A percentile compares a stretch with the other conserved stretches of the same genome.
These are phyloP conservation scores for Otolemur crassicaudatus DNA, from an alignment of 2,797 vertebrate genomes.

Conservation along the genomic window DNA sequence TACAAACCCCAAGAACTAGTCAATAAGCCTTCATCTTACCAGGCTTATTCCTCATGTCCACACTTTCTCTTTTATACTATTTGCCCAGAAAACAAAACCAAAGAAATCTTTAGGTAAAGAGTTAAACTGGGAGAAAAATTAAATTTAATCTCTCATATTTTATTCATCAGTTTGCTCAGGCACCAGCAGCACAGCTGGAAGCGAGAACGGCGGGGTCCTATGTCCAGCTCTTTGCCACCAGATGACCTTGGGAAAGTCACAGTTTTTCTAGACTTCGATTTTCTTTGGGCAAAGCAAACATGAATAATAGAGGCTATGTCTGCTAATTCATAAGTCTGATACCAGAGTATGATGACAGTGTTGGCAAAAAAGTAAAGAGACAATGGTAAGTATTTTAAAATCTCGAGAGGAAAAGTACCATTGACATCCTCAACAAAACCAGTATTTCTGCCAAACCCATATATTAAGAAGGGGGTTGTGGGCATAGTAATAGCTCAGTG, in stretches of 20 bases:
- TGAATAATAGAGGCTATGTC: not conserved
- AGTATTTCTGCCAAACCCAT: slow-evolving; percentile 13
- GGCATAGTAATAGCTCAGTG: not conserved
- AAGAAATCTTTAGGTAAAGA: slow-evolving; percentile 4
- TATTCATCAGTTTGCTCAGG: slow-evolving; percentile 64
- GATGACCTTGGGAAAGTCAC: slow-evolving; percentile 82
- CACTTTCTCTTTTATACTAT: slow-evolving; percentile 36
- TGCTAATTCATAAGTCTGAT: slow-evolving; percentile 1
- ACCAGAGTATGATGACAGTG: not conserved
- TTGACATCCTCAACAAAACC: slow-evolving; percentile 34
- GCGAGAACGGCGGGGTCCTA: slow-evolving; percentile 65
- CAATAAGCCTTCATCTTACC: not conserved
- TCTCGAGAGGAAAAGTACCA: not conserved
- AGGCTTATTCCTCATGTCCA: not conserved
- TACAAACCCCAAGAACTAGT: not conserved
- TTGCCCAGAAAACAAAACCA: slow-evolving; percentile 66
- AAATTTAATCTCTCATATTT: slow-evolving; percentile 66
- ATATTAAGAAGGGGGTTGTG: not conserved
- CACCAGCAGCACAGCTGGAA: slow-evolving; percentile 29
- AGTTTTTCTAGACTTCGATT: slow-evolving; percentile 30
- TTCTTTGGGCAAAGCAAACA: slow-evolving; percentile 40
- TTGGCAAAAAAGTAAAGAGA: not conserved
- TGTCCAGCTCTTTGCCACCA: slow-evolving; percentile 21
- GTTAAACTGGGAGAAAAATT: slow-evolving; percentile 21
- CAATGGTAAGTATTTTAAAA: slow-evolving; percentile 34